Conservation (phyloP, 2,797 vertebrate genomes). For the Atherinosoma microstoma region DNA sequence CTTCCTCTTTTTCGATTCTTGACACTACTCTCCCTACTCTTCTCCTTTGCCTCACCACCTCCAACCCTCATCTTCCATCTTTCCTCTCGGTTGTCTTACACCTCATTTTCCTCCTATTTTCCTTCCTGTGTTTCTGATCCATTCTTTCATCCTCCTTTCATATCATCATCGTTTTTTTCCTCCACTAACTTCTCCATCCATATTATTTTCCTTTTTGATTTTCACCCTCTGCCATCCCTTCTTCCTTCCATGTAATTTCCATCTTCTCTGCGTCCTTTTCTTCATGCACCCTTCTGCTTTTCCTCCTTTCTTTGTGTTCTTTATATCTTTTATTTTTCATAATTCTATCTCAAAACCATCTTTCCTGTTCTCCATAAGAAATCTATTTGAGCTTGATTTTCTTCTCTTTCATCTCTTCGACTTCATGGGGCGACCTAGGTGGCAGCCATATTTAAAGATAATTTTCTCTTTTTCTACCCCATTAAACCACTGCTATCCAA, state of each 20-base stretch:
- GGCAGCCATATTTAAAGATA: not conserved
- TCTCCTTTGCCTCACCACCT: not conserved
- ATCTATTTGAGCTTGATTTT: not conserved
- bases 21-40: not conserved
- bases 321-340: no score
- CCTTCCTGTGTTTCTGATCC: not conserved
- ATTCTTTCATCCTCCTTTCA: not conserved
- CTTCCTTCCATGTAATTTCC: no score
- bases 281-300: no score
- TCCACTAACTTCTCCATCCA: no score
- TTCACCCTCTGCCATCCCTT: no score
- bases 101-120: not conserved
- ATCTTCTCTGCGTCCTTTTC: no score
- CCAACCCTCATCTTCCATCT: not conserved
- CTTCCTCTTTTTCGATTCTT: constrained; percentile 6
- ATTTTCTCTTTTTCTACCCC: constrained; percentile 1
- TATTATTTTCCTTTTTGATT: no score
- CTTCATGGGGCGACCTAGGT: not conserved
- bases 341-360: no score
- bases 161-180: no score
- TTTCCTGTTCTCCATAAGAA: not conserved
- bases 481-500: constrained; percentile 5
- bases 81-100: not conserved
- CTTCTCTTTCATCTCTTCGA: not conserved
- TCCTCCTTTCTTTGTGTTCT: no score